Evolutionary conservation across 2,888 invertebrate genomes (phyloP).

Genomic region (Caenorhabditis uteleia): DNA sequence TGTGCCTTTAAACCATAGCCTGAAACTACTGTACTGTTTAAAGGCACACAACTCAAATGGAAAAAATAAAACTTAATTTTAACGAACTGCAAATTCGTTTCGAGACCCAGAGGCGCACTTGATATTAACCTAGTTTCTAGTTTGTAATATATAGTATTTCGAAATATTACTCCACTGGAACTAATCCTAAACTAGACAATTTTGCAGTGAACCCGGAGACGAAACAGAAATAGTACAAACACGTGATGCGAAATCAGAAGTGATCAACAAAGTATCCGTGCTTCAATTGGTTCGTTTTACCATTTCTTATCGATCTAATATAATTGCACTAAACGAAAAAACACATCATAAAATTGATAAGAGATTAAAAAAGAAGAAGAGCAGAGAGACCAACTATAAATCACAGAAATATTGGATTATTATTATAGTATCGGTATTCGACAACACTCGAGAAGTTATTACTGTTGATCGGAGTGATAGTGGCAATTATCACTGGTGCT

Average conservation of each 20-base stretch:
- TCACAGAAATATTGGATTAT: not conserved
- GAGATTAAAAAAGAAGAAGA: slow-evolving; percentile 3
- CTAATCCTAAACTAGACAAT: no score
- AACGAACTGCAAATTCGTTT: no score
- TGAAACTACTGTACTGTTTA: no score
- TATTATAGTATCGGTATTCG: slow-evolving; percentile 57
- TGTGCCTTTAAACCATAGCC: no score
- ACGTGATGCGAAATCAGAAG: slow-evolving; percentile 22
- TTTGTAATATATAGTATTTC: no score
- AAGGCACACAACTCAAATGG: no score
- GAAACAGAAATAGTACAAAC: slow-evolving; percentile 21
- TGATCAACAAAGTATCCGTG: slow-evolving; percentile 28
- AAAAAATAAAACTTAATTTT: no score
- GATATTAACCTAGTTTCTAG: no score
- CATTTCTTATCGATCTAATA: not conserved
- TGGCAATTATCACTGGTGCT: slow-evolving; percentile 51
- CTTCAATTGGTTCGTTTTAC: slow-evolving; percentile 24
- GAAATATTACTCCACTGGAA: no score
- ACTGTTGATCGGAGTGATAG: slow-evolving; percentile 43
- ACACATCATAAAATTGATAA: slow-evolving; percentile 9
- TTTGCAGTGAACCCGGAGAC: slow-evolving; percentile 16
- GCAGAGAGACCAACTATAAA: slow-evolving; percentile 4
- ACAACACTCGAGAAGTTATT: slow-evolving; percentile 43
- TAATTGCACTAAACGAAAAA: no score
- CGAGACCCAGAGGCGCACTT: no score